Percentiles rank a stretch among this genome's conserved stretches.
These are phyloP conservation scores for Ispidina picta DNA, from an alignment of 2,797 vertebrate species.

Conservation along the genomic window DNA sequence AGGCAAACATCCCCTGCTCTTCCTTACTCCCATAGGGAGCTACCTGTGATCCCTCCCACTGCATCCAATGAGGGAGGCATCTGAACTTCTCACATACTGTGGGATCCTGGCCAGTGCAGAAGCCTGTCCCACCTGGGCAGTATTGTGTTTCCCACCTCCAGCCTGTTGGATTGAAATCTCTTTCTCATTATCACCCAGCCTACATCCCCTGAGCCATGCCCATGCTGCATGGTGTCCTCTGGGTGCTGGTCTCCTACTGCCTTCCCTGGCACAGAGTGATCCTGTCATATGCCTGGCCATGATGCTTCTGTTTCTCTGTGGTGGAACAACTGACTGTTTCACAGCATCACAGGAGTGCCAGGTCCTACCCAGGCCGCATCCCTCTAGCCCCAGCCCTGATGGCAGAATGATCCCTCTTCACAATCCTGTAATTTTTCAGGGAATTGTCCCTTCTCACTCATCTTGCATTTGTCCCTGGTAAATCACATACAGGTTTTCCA, in stretches of 20 bases:
- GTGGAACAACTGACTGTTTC: not conserved
- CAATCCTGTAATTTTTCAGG: not conserved
- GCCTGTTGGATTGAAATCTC: not conserved
- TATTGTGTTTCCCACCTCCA: not conserved
- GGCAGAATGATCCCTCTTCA: not conserved
- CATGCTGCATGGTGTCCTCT: not conserved
- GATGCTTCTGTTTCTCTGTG: not conserved
- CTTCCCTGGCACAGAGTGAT: not conserved
- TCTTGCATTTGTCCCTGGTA: not conserved
- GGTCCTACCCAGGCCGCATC: not conserved
- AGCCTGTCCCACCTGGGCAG: not conserved
- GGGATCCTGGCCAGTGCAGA: not conserved
- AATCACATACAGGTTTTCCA: not conserved
- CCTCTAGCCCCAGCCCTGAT: not conserved
- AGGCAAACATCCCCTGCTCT: not conserved
- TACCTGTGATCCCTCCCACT: not conserved
- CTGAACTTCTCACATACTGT: fast-evolving
- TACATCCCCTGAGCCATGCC: not conserved
- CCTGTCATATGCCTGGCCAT: fast-evolving
- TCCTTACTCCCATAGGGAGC: not conserved
- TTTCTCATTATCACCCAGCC: fast-evolving
- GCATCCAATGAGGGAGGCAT: fast-evolving
- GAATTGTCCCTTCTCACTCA: fast-evolving
- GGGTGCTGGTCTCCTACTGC: not conserved
- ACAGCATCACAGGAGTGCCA: not conserved